Conservation (phyloP, 1,140 invertebrate genomes). For the Frieseomelitta varia region DNA sequence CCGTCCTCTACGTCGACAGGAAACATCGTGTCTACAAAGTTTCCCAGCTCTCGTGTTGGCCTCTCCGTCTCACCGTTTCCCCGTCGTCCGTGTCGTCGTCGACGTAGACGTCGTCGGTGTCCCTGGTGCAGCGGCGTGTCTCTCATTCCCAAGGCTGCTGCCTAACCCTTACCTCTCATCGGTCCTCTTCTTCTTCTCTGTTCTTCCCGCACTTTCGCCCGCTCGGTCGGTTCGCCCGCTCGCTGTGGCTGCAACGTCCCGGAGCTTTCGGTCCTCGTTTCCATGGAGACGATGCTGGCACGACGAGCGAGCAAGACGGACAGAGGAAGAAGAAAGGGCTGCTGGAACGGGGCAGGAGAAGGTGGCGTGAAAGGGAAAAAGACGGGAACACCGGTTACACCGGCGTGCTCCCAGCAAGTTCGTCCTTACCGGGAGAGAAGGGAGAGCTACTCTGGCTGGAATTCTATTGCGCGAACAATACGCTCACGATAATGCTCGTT, state of each 20-base stretch:
- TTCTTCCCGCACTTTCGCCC: slow-evolving; percentile 29
- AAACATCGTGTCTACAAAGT: slow-evolving; percentile 76
- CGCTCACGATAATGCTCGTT: slow-evolving; percentile 69
- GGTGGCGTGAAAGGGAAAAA: slow-evolving; percentile 25
- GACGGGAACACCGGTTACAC: slow-evolving; percentile 16
- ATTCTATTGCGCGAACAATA: slow-evolving; percentile 71
- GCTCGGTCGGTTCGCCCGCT: background rate
- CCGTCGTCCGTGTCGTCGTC: background rate
- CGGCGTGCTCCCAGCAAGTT: slow-evolving; percentile 47
- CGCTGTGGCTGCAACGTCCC: background rate
- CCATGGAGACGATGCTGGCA: slow-evolving; percentile 61
- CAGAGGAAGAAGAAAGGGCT: slow-evolving; percentile 27
- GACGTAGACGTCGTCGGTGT: slow-evolving; percentile 6
- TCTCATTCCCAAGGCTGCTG: background rate
- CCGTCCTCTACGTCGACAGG: slow-evolving; percentile 62
- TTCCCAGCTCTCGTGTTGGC: slow-evolving; percentile 52
- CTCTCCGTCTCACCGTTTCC: slow-evolving; percentile 2
- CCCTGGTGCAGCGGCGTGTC: background rate
- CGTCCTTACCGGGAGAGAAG: slow-evolving; percentile 41
- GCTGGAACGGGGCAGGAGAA: background rate
- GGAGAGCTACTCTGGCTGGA: slow-evolving; percentile 54
- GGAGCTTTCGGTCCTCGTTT: slow-evolving; percentile 58
- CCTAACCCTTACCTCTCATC: background rate
- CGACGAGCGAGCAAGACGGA: slow-evolving; percentile 42
- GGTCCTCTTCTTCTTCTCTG: background rate